These are phyloP conservation scores for Thereuonema tuberculata DNA, from an alignment of 1,140 invertebrate genomes.

Conservation along the genomic window DNA sequence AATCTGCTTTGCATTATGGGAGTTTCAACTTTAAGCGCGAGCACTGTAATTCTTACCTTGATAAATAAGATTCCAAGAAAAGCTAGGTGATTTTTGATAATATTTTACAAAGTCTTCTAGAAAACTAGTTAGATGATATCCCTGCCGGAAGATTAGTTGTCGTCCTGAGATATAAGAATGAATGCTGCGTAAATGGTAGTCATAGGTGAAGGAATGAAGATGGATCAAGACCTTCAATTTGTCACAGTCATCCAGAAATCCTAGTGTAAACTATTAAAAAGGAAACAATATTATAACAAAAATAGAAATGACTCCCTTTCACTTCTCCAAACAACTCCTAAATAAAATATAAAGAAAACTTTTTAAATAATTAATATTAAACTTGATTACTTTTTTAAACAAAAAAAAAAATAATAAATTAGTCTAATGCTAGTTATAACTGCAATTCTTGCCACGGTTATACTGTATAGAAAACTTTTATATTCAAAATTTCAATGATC, in stretches of 20 bases:
- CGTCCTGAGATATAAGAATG: slow-evolving; percentile 51
- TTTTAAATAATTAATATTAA: background rate
- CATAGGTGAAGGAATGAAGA: slow-evolving; percentile 75
- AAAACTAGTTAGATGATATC: slow-evolving; percentile 61
- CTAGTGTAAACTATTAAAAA: slow-evolving; percentile 45
- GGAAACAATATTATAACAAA: slow-evolving; percentile 10
- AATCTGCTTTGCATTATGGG: no score
- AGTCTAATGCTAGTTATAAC: no score
- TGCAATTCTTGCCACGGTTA: no score
- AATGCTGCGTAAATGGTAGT: slow-evolving; percentile 65
- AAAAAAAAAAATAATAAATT: no score
- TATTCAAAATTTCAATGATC: no score
- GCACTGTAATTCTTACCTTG: no score
- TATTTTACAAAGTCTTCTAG: slow-evolving; percentile 70
- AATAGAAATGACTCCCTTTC: background rate
- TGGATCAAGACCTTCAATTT: slow-evolving; percentile 56
- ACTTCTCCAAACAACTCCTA: background rate
- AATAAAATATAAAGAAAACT: background rate
- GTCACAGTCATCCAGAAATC: slow-evolving; percentile 63
- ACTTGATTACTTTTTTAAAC: no score
- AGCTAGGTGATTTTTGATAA: slow-evolving; percentile 68
- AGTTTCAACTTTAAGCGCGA: no score
- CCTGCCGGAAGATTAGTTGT: slow-evolving; percentile 44
- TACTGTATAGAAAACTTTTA: no score
- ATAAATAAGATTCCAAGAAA: slow-evolving; percentile 59